phyloP scores from a whole-genome alignment of 2,888 invertebrate species.

The Drosophila mimetica region DNA sequence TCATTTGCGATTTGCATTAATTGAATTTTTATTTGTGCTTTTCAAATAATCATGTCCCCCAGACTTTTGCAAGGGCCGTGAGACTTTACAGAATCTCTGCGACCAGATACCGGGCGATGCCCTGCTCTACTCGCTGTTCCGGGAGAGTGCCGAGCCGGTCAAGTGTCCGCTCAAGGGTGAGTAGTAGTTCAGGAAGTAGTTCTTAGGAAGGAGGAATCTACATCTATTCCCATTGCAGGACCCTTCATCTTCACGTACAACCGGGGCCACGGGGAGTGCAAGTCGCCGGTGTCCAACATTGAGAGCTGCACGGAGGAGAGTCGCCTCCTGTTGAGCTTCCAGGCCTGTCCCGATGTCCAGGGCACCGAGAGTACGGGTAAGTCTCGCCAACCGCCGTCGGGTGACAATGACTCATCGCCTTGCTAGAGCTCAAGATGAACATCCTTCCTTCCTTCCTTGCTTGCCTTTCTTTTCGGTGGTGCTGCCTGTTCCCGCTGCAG shows the following conservation, averaged over 20 bases:
- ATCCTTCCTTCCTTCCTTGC: slow-evolving; percentile 25
- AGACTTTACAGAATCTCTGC: slow-evolving; percentile 92
- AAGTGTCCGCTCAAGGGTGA: slow-evolving; percentile 90
- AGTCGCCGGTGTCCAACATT: slow-evolving; percentile 94
- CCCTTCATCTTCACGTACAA: slow-evolving; percentile 97
- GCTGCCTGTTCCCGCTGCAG: slow-evolving; percentile 84
- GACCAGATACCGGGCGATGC: slow-evolving; percentile 95
- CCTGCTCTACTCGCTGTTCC: slow-evolving; percentile 94
- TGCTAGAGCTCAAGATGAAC: slow-evolving; percentile 24
- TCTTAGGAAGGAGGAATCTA: slow-evolving; percentile 12
- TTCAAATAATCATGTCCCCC: slow-evolving; percentile 84
- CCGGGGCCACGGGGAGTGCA: slow-evolving; percentile 95
- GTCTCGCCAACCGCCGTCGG: slow-evolving; percentile 49
- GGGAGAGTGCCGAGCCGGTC: slow-evolving; percentile 94
- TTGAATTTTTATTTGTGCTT: slow-evolving; percentile 80
- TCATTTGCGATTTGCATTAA: slow-evolving; percentile 83
- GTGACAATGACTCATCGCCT: slow-evolving; percentile 41
- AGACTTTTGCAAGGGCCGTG: slow-evolving; percentile 85
- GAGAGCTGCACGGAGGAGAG: slow-evolving; percentile 98
- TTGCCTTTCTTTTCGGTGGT: slow-evolving; percentile 2
- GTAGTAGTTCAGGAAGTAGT: slow-evolving; percentile 38
- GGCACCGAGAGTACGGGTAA: slow-evolving; percentile 96
- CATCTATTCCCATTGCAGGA: slow-evolving; percentile 84
- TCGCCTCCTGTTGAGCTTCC: slow-evolving; percentile 94
- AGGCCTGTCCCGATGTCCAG: slow-evolving; percentile 96